Evolutionary conservation across 2,888 invertebrate species (phyloP), one percentile per base, ranked within the genome.

Genomic region (Caenorhabditis becei): DNA sequence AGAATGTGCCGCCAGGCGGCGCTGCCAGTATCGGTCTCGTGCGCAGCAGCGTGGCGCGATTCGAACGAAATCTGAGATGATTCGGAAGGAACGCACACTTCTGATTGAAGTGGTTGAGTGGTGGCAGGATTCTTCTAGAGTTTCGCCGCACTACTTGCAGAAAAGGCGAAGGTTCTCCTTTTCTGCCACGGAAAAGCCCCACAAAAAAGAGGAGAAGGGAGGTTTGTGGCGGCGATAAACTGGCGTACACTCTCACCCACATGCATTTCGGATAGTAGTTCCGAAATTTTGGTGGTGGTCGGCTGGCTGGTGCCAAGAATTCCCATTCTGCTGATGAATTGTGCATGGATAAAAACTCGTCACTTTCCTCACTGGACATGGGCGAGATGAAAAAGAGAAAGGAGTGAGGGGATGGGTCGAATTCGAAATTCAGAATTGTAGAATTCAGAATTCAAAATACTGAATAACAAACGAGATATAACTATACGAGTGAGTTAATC

Each of bases 211-310:
- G n/a, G 51, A 72, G 61, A 58, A 58, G 59, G 16, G 67, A 72
- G 78, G 71, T 78, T 78, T 78, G 78, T 71, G 71, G 65, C 59
- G 71, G 70, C 78, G 77, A 77, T 77, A 70, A 65, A 70, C 65
- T 78, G 41, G 37, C 37, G 66, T 49, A 59, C 65, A 51, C 59
- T 16, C 53, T 14, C 20, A 32, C 53, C 26, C 23, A 67, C 74
- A 75, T 75, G 67, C 74, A 74, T 74, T 74, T 74, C 41, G 74
- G 58, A 74, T 65, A 74, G 59, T 59, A 51, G 74, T 74, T 59
- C 74, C 51, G 37, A 59, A 56, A 41, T 74, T 74, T 74, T 51
- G 35, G 63, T 16, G 0, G 20, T 23, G 10, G 16, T n/a, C 2
- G 32, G 54, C 54, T 44, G 20, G 11, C 5, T n/a, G 53, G 44